These are phyloP conservation scores for Oophaga sylvatica DNA, from an alignment of 2,797 vertebrate genomes.

Conservation along the genomic window DNA sequence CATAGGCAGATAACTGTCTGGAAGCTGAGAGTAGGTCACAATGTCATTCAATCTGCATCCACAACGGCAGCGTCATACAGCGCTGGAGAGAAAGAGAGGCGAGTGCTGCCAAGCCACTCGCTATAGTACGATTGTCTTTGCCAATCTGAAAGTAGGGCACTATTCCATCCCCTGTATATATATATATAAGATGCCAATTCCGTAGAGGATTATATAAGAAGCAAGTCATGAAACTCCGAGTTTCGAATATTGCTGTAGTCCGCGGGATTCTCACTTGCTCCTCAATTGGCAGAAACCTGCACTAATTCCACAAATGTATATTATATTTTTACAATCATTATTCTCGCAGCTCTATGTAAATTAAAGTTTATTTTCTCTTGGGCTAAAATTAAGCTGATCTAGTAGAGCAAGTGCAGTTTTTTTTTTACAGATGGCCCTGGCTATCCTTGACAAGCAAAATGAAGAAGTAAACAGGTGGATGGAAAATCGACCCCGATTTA, in stretches of 20 bases:
- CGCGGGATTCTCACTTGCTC: not conserved
- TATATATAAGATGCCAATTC: conserved; percentile 15
- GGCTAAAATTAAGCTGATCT: not conserved
- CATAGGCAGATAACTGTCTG: conserved; percentile 13
- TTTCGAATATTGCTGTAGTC: not conserved
- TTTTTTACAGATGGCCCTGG: too few relatives aligned
- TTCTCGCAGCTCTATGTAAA: not conserved
- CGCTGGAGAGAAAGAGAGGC: not conserved
- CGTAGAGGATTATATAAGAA: conserved; percentile 29
- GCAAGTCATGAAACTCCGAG: conserved; percentile 6
- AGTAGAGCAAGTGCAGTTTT: not conserved
- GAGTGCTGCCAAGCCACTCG: not conserved
- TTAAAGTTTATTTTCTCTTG: not conserved
- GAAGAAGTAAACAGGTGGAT: too few relatives aligned
- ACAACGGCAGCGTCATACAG: not conserved
- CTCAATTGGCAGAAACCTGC: not conserved
- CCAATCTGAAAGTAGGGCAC: conserved; percentile 15
- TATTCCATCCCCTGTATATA: not conserved
- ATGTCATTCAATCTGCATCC: not conserved
- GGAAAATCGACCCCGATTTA: too few relatives aligned
- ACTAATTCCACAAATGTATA: not conserved
- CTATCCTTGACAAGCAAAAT: too few relatives aligned
- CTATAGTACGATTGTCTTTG: not conserved
- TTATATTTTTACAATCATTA: not conserved
- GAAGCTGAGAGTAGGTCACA: not conserved